Evolutionary conservation across 1,140 invertebrate genomes (phyloP), one percentile per base, ranked within the genome.

Genomic region (Macrotrachela quadricornifera): DNA sequence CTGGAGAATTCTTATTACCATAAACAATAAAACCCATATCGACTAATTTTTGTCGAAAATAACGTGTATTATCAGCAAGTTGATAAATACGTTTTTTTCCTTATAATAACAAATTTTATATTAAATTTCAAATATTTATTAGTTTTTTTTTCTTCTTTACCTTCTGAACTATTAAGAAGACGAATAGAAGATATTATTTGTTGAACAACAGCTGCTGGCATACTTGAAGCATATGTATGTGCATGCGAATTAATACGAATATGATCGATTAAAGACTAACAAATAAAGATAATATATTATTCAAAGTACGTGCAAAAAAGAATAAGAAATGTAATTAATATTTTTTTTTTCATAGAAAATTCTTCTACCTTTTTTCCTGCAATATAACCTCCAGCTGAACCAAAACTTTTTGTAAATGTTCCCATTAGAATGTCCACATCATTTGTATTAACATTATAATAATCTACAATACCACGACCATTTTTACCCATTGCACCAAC

Each of bases 381-480:
- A 59, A 96, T 85, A 69, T 97, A 99, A 13, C 92, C 92, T n/a
- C 92, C 92, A 60, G 87, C 82, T 44, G 85, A 82, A 45, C 85
- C 88, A 74, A 96, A 97, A 68, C 82, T 85, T 70, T 88, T 90
- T 0, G 85, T 87, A 65, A 85, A 88, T 10, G 85, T 90, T 51
- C 92, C 92, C 92, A 99, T 97, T 39, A 94, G 72, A 58, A 97
- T 81, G 63, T 99, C 94, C 8, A 99, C 76, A 62, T 97, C 85
- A n/a, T 72, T 73, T 0, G 88, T 80, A 74, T 86, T 74, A 57
- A 81, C 76, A 36, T 76, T 78, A 64, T 75, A 83, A 68, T 86
- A 87, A 64, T 90, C 84, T 3, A 82, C 76, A 30, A 94, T 79
- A 41, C 94, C 94, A 59, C 83, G 74, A 3, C 92, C 94, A 61